Percentiles rank a stretch among this genome's conserved stretches.
Evolutionary conservation across 2,888 invertebrate genomes (phyloP).

Genomic region (Alloscopus bannaensis): DNA sequence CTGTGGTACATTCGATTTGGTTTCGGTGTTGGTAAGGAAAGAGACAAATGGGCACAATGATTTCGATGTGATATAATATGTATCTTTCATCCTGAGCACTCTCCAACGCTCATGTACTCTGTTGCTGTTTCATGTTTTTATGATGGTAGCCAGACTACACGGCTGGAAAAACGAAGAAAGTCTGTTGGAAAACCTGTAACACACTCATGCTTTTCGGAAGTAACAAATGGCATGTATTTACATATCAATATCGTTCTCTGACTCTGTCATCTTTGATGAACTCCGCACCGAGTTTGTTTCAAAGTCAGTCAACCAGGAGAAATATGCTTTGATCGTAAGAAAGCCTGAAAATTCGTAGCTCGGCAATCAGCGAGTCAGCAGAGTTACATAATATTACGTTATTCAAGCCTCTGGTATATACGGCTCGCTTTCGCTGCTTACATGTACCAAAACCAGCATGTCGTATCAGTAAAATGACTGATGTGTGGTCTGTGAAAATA

Average conservation of each 20-base stretch:
- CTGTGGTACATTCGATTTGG: background rate
- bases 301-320: background rate
- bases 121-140: background rate
- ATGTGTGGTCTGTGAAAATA: no score
- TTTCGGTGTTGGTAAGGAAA: conserved; percentile 10
- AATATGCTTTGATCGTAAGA: no score
- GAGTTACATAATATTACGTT: background rate
- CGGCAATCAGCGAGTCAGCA: background rate
- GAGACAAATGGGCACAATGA: conserved; percentile 46
- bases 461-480: no score
- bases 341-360: background rate
- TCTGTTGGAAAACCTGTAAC: background rate
- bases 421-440: no score
- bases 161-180: background rate
- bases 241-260: conserved; percentile 14
- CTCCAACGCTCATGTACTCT: background rate
- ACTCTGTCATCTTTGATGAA: conserved; percentile 18
- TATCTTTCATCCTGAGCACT: conserved; percentile 28
- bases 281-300: background rate
- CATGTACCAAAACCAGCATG: no score
- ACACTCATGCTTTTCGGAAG: background rate
- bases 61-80: conserved; percentile 45
- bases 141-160: background rate
- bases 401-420: background rate
- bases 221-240: conserved; percentile 11